Conservation (phyloP, 1,140 invertebrate species). For the Drosophila nigrodunni region DNA sequence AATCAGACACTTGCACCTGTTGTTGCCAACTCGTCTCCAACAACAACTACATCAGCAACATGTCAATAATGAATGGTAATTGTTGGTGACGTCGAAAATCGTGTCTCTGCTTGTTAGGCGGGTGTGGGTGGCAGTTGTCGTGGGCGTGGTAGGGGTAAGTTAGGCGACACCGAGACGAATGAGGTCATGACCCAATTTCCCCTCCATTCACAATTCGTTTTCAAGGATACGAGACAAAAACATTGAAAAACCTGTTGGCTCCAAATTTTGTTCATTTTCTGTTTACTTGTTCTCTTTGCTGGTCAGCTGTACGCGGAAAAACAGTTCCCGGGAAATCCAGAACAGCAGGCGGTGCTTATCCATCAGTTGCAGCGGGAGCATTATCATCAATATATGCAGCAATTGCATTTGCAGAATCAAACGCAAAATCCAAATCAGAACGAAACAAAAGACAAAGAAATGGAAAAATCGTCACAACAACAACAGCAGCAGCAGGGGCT, state of each 20-base stretch:
- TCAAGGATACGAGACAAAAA: constrained; percentile 6
- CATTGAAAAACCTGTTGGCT: background rate
- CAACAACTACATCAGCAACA: constrained; percentile 9
- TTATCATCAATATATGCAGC: constrained; percentile 99
- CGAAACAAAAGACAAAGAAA: constrained; percentile 26
- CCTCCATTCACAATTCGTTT: background rate
- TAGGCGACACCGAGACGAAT: constrained; percentile 7
- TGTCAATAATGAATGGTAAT: constrained; percentile 50
- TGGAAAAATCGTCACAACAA: background rate
- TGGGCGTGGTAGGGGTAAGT: background rate
- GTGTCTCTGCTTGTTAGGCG: background rate
- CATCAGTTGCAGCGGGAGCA: constrained; percentile 98
- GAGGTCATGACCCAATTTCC: constrained; percentile 60
- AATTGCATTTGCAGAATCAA: constrained; percentile 87
- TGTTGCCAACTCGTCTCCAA: constrained; percentile 22
- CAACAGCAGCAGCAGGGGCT: background rate
- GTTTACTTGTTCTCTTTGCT: constrained; percentile 1
- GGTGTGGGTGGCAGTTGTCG: background rate
- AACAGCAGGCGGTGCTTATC: constrained; percentile 97
- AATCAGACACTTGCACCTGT: constrained; percentile 27
- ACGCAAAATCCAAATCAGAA: constrained; percentile 29
- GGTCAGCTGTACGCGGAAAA: constrained; percentile 93
- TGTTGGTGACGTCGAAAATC: background rate
- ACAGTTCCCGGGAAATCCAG: constrained; percentile 95
- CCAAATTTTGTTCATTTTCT: background rate